Base-by-base conservation (phyloP, 1,140 invertebrate species). In the Maconellicoccus hirsutus region DNA sequence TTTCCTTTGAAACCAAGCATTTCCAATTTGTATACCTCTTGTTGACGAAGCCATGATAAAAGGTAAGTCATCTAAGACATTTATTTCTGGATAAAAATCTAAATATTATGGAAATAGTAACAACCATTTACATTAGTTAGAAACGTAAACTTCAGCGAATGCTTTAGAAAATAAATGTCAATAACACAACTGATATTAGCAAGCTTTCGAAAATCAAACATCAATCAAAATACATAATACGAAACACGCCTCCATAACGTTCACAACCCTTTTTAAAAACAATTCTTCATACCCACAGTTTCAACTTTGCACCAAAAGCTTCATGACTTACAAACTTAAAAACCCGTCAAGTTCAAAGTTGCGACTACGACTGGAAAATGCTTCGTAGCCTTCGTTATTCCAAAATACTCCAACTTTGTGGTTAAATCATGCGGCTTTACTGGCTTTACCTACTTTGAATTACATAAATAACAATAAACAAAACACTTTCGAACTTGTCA, bases 1-100 rank as follows among this genome's bases (percentile, higher is more conserved):
- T 84, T 95, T 95, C 81, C 90, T 89, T 83, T 97, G 94, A 85
- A 95, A 94, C 94, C 94, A 97, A 80, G 93, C 92, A 79, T 91
- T 92, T 80, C 91, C 90, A 79, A 92, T 91, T 84, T 94, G 92
- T 80, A 94, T 90, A 80, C 90, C 89, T 82, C 87, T 85, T 77
- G 86, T 86, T 78, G 89, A 90, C 79, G 89, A 92, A 84, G 89
- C 89, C 89, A 91, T 91, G 83, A 85, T 86, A 66, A 70, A n/a
- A 19, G 25, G n/a, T 23, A 26, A 39, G 69, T 33, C 7, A 39
- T 33, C 26, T 66, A 66, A 23, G 61, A 66, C 25, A 66, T 25
- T 66, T 66, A 66, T 66, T 26, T 23, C 61, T 2, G 3, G 61
- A 66, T 66, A 66, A 66, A 66, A 66, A 66, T 66, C 10, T 10